These are phyloP conservation scores for Paracentrotus lividus DNA, from an alignment of 53 echinoderm and acorn worm genomes.

Conservation along the genomic window DNA sequence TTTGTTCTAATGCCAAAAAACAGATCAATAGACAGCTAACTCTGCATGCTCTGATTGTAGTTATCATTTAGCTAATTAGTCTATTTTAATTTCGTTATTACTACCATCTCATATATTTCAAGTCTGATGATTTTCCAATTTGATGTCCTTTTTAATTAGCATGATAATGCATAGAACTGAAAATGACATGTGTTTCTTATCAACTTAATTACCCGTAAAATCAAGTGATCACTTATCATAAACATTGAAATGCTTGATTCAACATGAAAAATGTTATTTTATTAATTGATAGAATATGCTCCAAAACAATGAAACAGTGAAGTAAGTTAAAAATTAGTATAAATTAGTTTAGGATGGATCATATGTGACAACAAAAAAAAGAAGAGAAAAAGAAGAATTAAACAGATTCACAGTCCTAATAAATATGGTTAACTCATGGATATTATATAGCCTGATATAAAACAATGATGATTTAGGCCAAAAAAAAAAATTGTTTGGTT, in stretches of 20 bases:
- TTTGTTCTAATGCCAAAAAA: neutral
- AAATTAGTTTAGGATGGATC: no score
- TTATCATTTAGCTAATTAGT: neutral
- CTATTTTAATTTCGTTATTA: neutral
- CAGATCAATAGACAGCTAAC: neutral
- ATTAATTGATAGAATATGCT: no score
- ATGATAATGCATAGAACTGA: neutral
- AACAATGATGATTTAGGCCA: no score
- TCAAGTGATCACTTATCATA: slow-evolving; percentile 16
- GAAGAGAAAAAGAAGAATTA: no score
- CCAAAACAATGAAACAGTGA: no score
- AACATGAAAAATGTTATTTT: neutral
- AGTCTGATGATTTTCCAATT: neutral
- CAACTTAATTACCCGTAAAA: neutral
- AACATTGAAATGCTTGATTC: neutral
- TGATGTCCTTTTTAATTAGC: slow-evolving; percentile 22
- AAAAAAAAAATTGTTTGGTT: no score
- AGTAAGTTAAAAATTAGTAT: no score
- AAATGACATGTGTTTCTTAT: neutral
- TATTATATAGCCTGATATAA: no score
- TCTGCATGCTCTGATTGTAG: neutral
- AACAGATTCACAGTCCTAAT: no score
- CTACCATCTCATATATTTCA: neutral
- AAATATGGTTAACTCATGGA: no score
- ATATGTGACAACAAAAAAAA: no score